A percentile compares a stretch with the other conserved stretches of the same genome.
These are phyloP conservation scores for Heliconius himera DNA, from an alignment of 1,140 invertebrate genomes.

Conservation along the genomic window DNA sequence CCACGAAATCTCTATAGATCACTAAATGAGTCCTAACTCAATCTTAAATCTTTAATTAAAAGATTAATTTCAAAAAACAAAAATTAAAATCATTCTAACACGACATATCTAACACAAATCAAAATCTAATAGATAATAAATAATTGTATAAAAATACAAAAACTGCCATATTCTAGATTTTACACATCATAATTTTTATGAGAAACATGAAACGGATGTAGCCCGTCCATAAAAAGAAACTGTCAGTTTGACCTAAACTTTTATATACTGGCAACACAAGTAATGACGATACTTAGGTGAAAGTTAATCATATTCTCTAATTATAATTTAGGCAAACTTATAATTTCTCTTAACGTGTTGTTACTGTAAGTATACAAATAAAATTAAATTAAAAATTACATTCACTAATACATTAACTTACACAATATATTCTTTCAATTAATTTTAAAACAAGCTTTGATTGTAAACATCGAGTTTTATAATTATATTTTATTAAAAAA, in stretches of 20 bases:
- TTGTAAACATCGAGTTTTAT: not conserved
- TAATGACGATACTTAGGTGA: slow-evolving; percentile 12
- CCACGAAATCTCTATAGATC: no score
- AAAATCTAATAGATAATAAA: not conserved
- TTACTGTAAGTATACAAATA: not conserved
- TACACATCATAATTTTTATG: not conserved
- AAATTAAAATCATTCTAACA: no score
- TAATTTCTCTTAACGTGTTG: not conserved
- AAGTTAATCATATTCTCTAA: slow-evolving; percentile 11
- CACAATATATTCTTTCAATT: not conserved
- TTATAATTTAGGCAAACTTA: not conserved
- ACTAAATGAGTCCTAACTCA: not conserved
- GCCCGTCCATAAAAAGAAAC: slow-evolving; percentile 12
- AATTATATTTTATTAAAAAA: not conserved
- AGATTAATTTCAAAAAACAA: not conserved
- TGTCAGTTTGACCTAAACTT: slow-evolving; percentile 19
- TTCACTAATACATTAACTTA: not conserved
- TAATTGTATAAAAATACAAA: no score
- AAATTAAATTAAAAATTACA: not conserved
- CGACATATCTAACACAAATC: not conserved
- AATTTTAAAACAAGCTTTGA: not conserved
- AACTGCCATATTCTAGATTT: not conserved
- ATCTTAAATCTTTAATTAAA: not conserved
- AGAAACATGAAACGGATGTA: not conserved
- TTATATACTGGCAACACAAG: slow-evolving; percentile 12